Base-by-base conservation (phyloP, 2,888 invertebrate species). In the Trisateles emortualis region DNA sequence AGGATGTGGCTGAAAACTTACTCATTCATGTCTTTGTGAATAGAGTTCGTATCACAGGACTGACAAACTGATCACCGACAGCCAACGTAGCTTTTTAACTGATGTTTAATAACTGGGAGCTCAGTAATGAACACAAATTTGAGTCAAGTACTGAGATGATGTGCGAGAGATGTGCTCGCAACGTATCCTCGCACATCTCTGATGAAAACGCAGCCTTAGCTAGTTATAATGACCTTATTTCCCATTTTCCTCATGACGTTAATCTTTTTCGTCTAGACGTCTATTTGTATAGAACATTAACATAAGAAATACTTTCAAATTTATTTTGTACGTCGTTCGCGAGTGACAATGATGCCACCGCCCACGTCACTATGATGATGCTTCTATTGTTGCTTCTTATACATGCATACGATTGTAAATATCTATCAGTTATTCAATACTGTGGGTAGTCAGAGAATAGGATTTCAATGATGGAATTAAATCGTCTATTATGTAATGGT, bases 381-480 rank as follows among this genome's bases (percentile, higher is more conserved):
- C 63, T 26, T 47, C 64, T 63, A 76, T 76, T 76, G 74, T 76
- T 68, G 59, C n/a, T n/a, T 63, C 10, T 17, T 33, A 44, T 22
- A 16, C 35, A 16, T 41, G 30, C 16, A 36, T 52, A 54, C 45
- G 35, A 35, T 49, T 52, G 16, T 52, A 45, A 47, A 60, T 44
- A 45, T 44, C 29, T 40, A 32, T 50, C 32, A 50, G 32, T 16
- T 41, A 61, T 56, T 52, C 43, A 41, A 52, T 46, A 22, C 2
- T 35, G 39, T 51, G 36, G 52, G 55, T 54, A 48, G 57, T 43
- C 52, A 47, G 17, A 16, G 13, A 50, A 39, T 32, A 42, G 16
- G 46, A 16, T 38, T 53, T 46, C 44, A 32, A 54, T 57, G 35
- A 49, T 49, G 35, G 22, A 42, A 51, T 38, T 19, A 59, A 24